These are phyloP conservation scores for Takifugu bimaculatus DNA, from an alignment of 2,113 vertebrate genomes.

Conservation along the genomic window DNA sequence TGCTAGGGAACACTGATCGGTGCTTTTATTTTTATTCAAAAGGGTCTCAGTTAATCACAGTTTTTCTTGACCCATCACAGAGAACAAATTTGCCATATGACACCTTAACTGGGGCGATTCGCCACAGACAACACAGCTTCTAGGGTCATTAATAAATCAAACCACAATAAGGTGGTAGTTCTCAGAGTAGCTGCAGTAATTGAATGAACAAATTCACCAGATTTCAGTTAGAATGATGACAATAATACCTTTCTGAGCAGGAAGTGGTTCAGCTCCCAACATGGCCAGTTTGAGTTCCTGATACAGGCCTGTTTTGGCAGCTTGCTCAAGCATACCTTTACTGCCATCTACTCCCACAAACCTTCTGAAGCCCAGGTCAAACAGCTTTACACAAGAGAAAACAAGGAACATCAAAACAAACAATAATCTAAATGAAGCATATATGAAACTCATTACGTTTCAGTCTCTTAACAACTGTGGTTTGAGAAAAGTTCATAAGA, in stretches of 20 bases:
- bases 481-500: neutral
- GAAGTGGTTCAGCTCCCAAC: conserved; percentile 33
- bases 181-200: too few relatives aligned
- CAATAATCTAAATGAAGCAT: neutral
- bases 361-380: conserved; percentile 26
- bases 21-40: too few relatives aligned
- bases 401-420: neutral
- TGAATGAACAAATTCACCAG: too few relatives aligned
- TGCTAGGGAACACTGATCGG: too few relatives aligned
- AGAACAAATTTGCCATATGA: too few relatives aligned
- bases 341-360: conserved; percentile 44
- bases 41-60: too few relatives aligned
- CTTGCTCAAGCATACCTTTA: conserved; percentile 15
- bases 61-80: too few relatives aligned
- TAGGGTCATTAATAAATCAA: too few relatives aligned
- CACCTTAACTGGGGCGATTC: too few relatives aligned
- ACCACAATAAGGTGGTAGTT: too few relatives aligned
- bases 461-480: neutral
- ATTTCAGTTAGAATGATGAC: too few relatives aligned
- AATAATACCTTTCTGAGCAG: conserved; percentile 8
- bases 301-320: conserved; percentile 13
- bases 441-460: neutral
- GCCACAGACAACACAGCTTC: too few relatives aligned
- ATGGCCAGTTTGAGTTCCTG: conserved; percentile 25
- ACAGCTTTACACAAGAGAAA: conserved; percentile 16